A percentile compares a stretch with the other conserved stretches of the same genome.
phyloP scores from a whole-genome alignment of 2,113 vertebrate genomes.

The Ascaphus truei region DNA sequence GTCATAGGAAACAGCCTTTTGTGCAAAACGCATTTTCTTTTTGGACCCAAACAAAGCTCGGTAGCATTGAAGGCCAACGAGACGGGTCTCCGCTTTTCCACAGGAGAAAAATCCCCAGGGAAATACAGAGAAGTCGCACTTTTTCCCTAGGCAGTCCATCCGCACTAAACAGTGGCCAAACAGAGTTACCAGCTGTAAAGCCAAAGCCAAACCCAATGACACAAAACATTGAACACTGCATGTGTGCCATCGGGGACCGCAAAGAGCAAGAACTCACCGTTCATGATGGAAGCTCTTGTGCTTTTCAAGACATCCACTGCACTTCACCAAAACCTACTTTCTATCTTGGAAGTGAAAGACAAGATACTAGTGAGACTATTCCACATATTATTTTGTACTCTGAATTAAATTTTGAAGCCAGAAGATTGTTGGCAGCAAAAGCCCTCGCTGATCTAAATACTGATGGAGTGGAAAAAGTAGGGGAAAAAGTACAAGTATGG shows the following conservation, averaged over 20 bases:
- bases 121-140: conserved; percentile 67
- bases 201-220: background rate
- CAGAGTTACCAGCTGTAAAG: background rate
- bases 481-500: conserved; percentile 76
- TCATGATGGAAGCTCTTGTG: conserved; percentile 30
- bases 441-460: conserved; percentile 76
- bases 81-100: conserved; percentile 42
- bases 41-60: conserved; percentile 65
- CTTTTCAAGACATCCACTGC: conserved; percentile 36
- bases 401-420: conserved; percentile 68
- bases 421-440: conserved; percentile 75
- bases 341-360: conserved; percentile 38
- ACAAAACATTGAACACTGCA: conserved; percentile 12
- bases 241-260: background rate
- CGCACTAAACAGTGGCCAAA: conserved; percentile 40
- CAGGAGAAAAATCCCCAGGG: conserved; percentile 50
- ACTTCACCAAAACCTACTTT: conserved; percentile 45
- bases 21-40: conserved; percentile 57
- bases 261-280: conserved; percentile 34
- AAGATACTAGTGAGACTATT: conserved; percentile 47
- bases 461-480: conserved; percentile 66
- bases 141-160: conserved; percentile 65
- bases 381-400: conserved; percentile 60
- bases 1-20: conserved; percentile 48
- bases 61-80: conserved; percentile 41